These are phyloP conservation scores for Drosophila falleni DNA, from an alignment of 2,888 invertebrate species.

Conservation along the genomic window DNA sequence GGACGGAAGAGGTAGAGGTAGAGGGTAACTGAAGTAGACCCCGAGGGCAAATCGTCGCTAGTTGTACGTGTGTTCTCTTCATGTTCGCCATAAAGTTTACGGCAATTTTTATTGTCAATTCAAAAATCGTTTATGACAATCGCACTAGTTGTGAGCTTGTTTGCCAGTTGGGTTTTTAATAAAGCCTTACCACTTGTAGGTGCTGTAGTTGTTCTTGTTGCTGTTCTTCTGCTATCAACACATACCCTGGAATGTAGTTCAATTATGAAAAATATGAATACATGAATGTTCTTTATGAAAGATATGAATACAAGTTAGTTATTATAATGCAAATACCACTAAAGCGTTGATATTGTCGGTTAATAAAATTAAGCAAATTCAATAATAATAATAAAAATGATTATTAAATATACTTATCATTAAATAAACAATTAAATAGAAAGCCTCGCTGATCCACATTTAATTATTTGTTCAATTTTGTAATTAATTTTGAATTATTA, in stretches of 20 bases:
- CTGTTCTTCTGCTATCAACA: neutral
- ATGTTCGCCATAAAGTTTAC: constrained; percentile 61
- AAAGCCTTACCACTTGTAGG: constrained; percentile 48
- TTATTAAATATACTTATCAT: too few species aligned
- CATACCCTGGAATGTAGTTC: constrained; percentile 6
- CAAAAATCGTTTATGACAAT: constrained; percentile 83
- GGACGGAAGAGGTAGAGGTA: neutral
- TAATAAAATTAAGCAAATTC: neutral
- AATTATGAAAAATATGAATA: neutral
- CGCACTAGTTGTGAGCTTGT: constrained; percentile 50
- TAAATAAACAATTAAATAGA: too few species aligned
- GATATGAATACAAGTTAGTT: neutral
- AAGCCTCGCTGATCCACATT: too few species aligned
- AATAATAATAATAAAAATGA: neutral
- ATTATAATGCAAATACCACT: neutral
- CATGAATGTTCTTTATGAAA: neutral
- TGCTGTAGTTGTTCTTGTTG: constrained; percentile 16
- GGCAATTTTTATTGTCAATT: constrained; percentile 79
- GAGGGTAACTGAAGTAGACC: neutral
- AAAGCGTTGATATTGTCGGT: neutral
- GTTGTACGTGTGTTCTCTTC: constrained; percentile 47
- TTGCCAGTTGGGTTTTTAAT: constrained; percentile 62
- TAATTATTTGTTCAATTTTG: too few species aligned
- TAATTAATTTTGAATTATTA: too few species aligned
- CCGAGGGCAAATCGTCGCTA: neutral